Conservation (phyloP, 2,113 vertebrate species). For the Dermatemys mawii region DNA sequence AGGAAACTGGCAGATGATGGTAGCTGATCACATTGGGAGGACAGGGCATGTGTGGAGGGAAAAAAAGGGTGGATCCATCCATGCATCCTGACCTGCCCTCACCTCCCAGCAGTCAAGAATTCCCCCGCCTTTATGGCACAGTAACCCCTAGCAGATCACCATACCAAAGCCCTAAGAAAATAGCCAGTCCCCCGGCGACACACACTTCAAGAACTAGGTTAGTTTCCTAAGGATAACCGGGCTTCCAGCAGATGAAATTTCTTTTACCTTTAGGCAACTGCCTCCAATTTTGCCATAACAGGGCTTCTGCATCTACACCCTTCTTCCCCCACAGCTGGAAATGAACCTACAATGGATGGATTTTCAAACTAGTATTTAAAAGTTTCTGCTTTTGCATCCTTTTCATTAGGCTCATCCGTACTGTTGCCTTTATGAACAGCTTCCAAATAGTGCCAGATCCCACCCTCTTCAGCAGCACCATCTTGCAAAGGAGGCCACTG, state of each 20-base stretch:
- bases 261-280: neutral
- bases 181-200: neutral
- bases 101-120: neutral
- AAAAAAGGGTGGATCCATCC: too few relatives aligned
- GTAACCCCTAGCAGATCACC: neutral
- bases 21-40: neutral
- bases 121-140: neutral
- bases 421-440: neutral
- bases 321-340: neutral
- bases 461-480: neutral
- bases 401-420: neutral
- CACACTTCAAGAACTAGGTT: neutral
- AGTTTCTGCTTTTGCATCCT: neutral
- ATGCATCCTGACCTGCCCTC: too few relatives aligned
- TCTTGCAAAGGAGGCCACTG: neutral
- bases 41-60: neutral
- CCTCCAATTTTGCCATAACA: neutral
- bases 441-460: neutral
- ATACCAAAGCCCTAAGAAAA: neutral
- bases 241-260: neutral
- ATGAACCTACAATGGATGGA: neutral
- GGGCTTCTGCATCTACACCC: neutral
- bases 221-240: neutral
- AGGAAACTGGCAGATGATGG: neutral
- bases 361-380: neutral